Percentiles rank a stretch among this genome's conserved stretches.
Conservation (phyloP, 2,888 invertebrate species). For the Furcula furcula region DNA sequence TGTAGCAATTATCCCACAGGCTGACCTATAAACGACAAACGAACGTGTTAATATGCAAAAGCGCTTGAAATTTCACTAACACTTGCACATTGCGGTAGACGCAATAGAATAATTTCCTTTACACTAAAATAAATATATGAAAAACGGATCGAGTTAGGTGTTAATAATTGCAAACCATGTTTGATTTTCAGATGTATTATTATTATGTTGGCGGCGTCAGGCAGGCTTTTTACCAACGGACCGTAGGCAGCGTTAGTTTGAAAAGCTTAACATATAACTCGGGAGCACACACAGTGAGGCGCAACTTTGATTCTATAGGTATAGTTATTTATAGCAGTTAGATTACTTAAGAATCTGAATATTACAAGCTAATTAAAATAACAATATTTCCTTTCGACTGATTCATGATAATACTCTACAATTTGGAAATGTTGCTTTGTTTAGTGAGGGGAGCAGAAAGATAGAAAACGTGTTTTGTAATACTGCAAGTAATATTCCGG, state of each 20-base stretch:
- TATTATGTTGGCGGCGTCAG: slow-evolving; percentile 52
- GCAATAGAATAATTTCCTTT: background rate
- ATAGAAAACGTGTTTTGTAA: slow-evolving; percentile 4
- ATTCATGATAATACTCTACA: background rate
- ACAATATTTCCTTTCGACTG: slow-evolving; percentile 1
- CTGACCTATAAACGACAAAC: background rate
- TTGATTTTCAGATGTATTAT: slow-evolving; percentile 60
- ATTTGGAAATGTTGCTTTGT: background rate
- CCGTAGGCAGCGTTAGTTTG: slow-evolving; percentile 40
- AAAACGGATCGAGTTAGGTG: slow-evolving; percentile 15
- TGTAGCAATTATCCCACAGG: background rate
- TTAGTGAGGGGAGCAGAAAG: slow-evolving; percentile 24
- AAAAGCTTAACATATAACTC: slow-evolving; percentile 25
- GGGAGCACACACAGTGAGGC: slow-evolving; percentile 31
- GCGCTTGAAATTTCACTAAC: background rate
- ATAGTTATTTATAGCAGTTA: slow-evolving; percentile 33
- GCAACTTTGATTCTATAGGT: slow-evolving; percentile 24
- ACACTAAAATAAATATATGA: background rate
- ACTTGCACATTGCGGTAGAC: background rate
- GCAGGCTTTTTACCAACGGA: slow-evolving; percentile 45
- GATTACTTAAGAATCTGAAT: slow-evolving; percentile 28
- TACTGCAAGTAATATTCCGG: background rate
- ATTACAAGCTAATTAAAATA: slow-evolving; percentile 21
- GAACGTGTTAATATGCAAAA: background rate
- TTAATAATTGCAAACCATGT: slow-evolving; percentile 50